phyloP scores from a whole-genome alignment of 2,797 vertebrate genomes.

The Acrocephalus scirpaceus region DNA sequence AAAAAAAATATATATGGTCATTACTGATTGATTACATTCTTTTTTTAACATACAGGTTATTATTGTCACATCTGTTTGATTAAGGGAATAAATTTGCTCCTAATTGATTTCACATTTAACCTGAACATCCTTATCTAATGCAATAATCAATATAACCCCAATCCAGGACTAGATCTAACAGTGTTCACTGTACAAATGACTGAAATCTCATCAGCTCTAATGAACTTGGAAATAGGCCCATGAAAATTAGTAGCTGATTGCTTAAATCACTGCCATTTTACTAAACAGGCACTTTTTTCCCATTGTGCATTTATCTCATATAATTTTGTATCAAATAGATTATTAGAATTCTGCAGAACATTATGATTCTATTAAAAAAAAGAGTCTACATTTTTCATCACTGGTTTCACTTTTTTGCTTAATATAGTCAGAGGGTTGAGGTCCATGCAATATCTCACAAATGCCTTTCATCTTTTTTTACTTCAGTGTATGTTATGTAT shows the following conservation, averaged over 20 bases:
- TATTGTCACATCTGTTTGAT: background rate
- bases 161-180: background rate
- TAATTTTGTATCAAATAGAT: background rate
- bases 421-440: background rate
- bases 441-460: background rate
- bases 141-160: background rate
- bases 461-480: background rate
- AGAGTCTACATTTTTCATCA: background rate
- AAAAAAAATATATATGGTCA: background rate
- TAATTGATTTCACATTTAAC: background rate
- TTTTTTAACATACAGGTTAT: background rate
- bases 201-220: background rate
- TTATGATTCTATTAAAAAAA: background rate
- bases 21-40: background rate
- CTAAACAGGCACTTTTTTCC: background rate
- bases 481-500: background rate
- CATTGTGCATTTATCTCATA: background rate
- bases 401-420: background rate
- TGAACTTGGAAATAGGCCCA: background rate
- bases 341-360: background rate
- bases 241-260: background rate
- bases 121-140: background rate
- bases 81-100: background rate
- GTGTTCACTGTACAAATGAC: background rate
- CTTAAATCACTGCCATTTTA: background rate